Base-by-base conservation (phyloP, 2,888 invertebrate genomes). In the Listrodromus nycthemerus region DNA sequence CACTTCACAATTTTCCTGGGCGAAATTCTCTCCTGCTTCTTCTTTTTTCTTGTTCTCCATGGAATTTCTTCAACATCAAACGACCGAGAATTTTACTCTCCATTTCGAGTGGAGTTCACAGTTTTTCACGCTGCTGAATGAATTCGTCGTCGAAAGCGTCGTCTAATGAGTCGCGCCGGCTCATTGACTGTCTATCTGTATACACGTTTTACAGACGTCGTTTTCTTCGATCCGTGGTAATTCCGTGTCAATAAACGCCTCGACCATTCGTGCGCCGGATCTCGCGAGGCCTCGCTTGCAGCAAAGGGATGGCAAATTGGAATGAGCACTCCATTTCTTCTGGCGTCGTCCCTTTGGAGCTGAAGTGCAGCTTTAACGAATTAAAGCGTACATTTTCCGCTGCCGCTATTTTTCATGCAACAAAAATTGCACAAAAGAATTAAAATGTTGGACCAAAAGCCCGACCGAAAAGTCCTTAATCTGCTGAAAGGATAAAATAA, bases 41-140 rank as follows among this genome's bases (percentile, higher is more conserved):
- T 33, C 61, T 37, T 37, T 71, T 41, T 50, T 63, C 48, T 52
- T 8, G 13, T 37, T 73, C 48, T 67, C 77, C 16, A 50, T 50
- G 50, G 67, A 77, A 77, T 77, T 82, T 82, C 41, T 52, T 21
- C 50, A 67, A 77, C 77, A 82, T 82, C 82, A 82, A 82, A 82
- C 78, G 30, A 55, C 61, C 37, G 19, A 58, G 66, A 33, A 33
- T 70, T 48, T 70, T 21, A 24, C 24, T 63, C 50, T 5, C 63
- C 30, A 27, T 75, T 63, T 19, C 63, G 70, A 65, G 82, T 50
- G 6, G 79, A 79, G 65, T 33, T 33, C 45, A 30, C 41, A 21
- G 16, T 37, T 58, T 24, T 13, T 13, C 65, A 37, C 58, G 45
- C 52, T 16, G 48, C 61, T 4, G 37, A 73, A 61, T 33, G 67